These are phyloP conservation scores for Ophiodon elongatus DNA, from an alignment of 2,113 vertebrate genomes.

Conservation along the genomic window DNA sequence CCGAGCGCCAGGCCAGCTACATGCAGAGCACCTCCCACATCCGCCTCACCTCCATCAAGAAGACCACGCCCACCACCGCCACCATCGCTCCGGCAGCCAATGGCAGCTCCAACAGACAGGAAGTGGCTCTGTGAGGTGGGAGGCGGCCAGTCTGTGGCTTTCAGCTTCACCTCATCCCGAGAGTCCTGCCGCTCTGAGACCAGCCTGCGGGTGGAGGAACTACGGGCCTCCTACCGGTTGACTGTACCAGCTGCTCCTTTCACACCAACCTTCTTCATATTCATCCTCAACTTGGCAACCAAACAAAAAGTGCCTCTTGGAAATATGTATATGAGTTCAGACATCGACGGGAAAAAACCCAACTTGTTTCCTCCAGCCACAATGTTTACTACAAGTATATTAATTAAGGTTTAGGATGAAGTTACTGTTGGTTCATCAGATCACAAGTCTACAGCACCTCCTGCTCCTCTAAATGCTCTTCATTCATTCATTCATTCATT, in stretches of 20 bases:
- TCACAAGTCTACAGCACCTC: too few species aligned
- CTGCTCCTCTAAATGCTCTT: conserved; percentile 13
- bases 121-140: conserved; percentile 66
- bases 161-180: neutral
- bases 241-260: conserved; percentile 9
- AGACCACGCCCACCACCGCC: conserved; percentile 81
- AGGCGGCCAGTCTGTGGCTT: neutral
- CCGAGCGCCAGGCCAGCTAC: conserved; percentile 87
- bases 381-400: neutral
- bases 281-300: conserved; percentile 24
- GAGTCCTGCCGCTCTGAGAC: neutral
- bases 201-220: neutral
- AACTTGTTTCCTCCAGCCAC: neutral
- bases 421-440: too few species aligned
- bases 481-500: too few species aligned
- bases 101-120: conserved; percentile 59
- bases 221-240: neutral
- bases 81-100: conserved; percentile 51
- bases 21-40: conserved; percentile 90
- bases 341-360: neutral
- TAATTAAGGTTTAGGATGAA: neutral
- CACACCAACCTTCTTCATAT: neutral
- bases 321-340: neutral
- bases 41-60: conserved; percentile 93
- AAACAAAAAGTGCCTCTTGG: conserved; percentile 60